A percentile compares a stretch with the other conserved stretches of the same genome.
phyloP scores from a whole-genome alignment of 2,888 invertebrate species.

The Heliconius charithonia region DNA sequence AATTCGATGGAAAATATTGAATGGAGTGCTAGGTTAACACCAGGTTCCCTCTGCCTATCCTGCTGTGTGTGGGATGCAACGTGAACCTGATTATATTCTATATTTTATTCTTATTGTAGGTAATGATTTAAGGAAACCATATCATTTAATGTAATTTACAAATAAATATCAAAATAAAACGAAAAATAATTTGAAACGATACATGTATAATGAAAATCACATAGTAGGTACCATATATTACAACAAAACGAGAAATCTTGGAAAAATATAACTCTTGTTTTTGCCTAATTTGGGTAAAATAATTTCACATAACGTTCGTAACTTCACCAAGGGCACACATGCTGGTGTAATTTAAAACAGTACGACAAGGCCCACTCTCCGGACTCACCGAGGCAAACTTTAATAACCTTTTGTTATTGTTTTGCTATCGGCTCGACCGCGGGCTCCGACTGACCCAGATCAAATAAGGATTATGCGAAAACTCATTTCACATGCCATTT shows the following conservation, averaged over 20 bases:
- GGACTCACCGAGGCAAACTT: slow-evolving; percentile 40
- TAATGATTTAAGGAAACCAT: too few relatives aligned
- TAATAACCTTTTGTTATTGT: slow-evolving; percentile 49
- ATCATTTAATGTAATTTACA: too few relatives aligned
- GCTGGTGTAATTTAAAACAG: slow-evolving; percentile 28
- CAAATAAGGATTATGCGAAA: slow-evolving; percentile 48
- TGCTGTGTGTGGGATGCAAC: too few relatives aligned
- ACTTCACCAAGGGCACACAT: slow-evolving; percentile 11
- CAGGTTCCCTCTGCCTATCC: too few relatives aligned
- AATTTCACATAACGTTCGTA: slow-evolving; percentile 16
- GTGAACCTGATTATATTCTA: too few relatives aligned
- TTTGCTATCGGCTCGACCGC: slow-evolving; percentile 44
- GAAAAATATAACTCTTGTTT: neutral
- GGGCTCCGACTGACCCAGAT: slow-evolving; percentile 45
- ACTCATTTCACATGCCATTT: slow-evolving; percentile 47
- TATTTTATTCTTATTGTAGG: too few relatives aligned
- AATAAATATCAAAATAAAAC: neutral
- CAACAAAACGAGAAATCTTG: neutral
- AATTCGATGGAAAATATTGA: too few relatives aligned
- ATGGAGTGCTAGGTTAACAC: too few relatives aligned
- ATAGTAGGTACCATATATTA: too few relatives aligned
- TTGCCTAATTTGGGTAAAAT: slow-evolving; percentile 8
- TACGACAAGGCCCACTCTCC: slow-evolving; percentile 31
- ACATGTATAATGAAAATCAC: neutral
- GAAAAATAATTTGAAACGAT: neutral